Percentiles rank a stretch among this genome's conserved stretches.
phyloP scores from a whole-genome alignment of 1,140 invertebrate genomes.

The Drosophila ananassae region DNA sequence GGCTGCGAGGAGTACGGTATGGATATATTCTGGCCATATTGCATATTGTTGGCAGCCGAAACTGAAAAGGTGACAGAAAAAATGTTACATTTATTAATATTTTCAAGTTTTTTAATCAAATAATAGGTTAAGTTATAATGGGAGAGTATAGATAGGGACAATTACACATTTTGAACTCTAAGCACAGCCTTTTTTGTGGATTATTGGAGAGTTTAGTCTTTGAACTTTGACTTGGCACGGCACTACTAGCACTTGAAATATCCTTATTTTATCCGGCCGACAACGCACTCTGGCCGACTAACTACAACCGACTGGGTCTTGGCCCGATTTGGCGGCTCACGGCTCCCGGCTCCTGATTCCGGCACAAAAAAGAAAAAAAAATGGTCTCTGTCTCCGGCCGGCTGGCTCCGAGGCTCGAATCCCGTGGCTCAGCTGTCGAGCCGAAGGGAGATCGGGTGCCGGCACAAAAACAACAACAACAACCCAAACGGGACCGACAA shows the following conservation, averaged over 20 bases:
- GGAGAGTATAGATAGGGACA: neutral
- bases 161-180: conserved; percentile 40
- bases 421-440: conserved; percentile 48
- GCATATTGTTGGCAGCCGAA: conserved; percentile 83
- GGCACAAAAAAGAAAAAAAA: conserved; percentile 7
- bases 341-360: conserved; percentile 52
- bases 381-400: conserved; percentile 14
- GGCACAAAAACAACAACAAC: conserved; percentile 51
- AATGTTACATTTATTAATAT: neutral
- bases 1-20: conserved; percentile 84
- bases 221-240: conserved; percentile 19
- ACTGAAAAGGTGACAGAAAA: conserved; percentile 49
- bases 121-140: neutral
- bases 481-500: conserved; percentile 36
- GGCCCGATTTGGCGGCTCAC: conserved; percentile 14
- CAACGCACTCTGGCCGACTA: conserved; percentile 71
- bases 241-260: conserved; percentile 30
- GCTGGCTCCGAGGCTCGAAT: conserved; percentile 24
- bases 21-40: conserved; percentile 84
- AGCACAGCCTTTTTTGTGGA: conserved; percentile 17
- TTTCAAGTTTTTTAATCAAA: neutral
- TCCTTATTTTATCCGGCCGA: conserved; percentile 16
- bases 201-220: neutral
- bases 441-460: conserved; percentile 73
- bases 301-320: conserved; percentile 67